A percentile compares a stretch with the other conserved stretches of the same genome.
phyloP scores from a whole-genome alignment of 2,797 vertebrate genomes.

The Tokudaia tokunoshimensis region DNA sequence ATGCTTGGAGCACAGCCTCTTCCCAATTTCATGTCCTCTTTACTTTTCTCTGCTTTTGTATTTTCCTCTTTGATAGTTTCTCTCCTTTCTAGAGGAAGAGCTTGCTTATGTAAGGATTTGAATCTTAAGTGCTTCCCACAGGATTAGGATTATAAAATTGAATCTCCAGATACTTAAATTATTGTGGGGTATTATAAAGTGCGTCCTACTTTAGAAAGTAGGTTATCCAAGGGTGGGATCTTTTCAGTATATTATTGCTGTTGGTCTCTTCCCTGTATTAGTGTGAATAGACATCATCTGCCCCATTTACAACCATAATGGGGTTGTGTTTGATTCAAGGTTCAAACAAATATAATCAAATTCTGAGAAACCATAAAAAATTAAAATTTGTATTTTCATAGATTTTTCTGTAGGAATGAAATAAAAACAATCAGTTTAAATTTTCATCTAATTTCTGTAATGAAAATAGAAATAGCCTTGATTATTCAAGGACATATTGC shows the following conservation, averaged over 20 bases:
- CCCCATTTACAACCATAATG: neutral
- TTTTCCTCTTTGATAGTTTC: neutral
- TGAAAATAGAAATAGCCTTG: neutral
- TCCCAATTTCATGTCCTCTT: neutral
- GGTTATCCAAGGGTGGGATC: neutral
- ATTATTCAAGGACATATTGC: neutral
- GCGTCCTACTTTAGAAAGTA: neutral
- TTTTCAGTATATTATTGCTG: too few relatives aligned
- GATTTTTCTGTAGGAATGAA: neutral
- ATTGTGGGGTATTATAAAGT: too few relatives aligned
- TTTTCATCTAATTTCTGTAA: neutral
- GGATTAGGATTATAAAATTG: neutral
- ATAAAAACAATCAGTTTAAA: neutral
- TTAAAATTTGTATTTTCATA: too few relatives aligned
- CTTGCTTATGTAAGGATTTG: neutral
- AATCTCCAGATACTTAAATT: neutral
- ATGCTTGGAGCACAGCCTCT: neutral
- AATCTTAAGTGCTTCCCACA: neutral
- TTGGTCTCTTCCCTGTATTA: too few relatives aligned
- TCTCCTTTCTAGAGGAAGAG: neutral
- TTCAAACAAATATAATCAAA: neutral
- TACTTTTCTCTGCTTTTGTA: neutral
- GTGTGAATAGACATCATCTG: neutral
- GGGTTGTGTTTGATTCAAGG: neutral
- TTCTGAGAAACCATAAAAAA: neutral